A percentile compares a stretch with the other conserved stretches of the same genome.
Conservation (phyloP, 2,888 invertebrate species). For the Scotopteryx bipunctaria region DNA sequence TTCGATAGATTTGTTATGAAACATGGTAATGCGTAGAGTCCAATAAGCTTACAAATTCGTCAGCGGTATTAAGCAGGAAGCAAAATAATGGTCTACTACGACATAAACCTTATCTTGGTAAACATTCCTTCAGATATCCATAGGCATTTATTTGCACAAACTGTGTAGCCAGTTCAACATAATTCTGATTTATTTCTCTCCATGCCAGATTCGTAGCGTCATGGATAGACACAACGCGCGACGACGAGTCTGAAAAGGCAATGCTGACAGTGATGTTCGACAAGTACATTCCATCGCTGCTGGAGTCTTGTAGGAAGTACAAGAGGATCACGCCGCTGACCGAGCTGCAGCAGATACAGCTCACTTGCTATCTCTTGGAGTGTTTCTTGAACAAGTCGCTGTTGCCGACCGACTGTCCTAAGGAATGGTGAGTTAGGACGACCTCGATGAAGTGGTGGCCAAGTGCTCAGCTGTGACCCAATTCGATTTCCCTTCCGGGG, state of each 20-base stretch:
- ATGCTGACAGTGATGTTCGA: slow-evolving; percentile 94
- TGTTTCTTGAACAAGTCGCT: slow-evolving; percentile 91
- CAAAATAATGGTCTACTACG: too few species aligned
- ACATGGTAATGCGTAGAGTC: too few species aligned
- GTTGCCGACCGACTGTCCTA: slow-evolving; percentile 94
- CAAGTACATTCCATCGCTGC: slow-evolving; percentile 93
- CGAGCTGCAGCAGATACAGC: slow-evolving; percentile 94
- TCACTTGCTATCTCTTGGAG: slow-evolving; percentile 94
- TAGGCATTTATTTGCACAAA: too few species aligned
- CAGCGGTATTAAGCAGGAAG: too few species aligned
- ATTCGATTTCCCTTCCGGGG: too few species aligned
- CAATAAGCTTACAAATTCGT: too few species aligned
- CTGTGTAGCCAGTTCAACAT: too few species aligned
- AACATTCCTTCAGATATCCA: too few species aligned
- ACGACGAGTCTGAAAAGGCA: slow-evolving; percentile 88
- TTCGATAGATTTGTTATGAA: too few species aligned
- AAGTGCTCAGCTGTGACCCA: too few species aligned
- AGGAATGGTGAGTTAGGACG: slow-evolving; percentile 87
- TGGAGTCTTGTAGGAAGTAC: slow-evolving; percentile 90
- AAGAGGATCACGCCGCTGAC: slow-evolving; percentile 96
- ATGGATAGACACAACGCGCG: slow-evolving; percentile 92
- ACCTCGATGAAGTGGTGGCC: not conserved
- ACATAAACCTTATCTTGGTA: too few species aligned
- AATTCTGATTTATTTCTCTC: too few species aligned
- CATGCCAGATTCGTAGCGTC: slow-evolving; percentile 91